Evolutionary conservation across 2,888 invertebrate genomes (phyloP).

Genomic region (Entomobrya proxima): DNA sequence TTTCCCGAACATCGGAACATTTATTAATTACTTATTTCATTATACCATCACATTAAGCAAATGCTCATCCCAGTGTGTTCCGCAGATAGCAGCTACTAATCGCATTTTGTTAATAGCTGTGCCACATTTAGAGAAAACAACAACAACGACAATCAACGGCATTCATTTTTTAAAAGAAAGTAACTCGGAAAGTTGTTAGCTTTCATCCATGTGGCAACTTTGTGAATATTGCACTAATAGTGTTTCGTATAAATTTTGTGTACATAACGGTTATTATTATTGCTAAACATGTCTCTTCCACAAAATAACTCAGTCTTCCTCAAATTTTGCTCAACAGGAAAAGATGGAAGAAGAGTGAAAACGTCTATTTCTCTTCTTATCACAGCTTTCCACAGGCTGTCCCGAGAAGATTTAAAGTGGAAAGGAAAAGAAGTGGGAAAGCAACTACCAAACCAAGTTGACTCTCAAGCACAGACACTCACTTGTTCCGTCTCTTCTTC

Average conservation of each 20-base stretch:
- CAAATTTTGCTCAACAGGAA: background rate
- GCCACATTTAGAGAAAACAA: no score
- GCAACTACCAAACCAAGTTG: background rate
- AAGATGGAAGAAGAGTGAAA: background rate
- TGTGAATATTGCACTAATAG: background rate
- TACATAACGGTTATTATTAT: background rate
- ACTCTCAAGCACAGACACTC: conserved; percentile 44
- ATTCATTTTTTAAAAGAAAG: background rate
- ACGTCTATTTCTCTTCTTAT: conserved; percentile 43
- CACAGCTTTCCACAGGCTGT: conserved; percentile 60
- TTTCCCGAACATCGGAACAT: no score
- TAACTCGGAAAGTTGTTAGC: background rate
- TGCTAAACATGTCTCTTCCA: background rate
- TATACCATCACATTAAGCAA: no score
- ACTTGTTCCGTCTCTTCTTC: conserved; percentile 17
- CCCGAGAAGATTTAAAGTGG: conserved; percentile 61
- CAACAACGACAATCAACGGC: no score
- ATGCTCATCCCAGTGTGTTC: no score
- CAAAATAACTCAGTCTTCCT: background rate
- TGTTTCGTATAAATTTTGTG: background rate
- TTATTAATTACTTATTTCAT: no score
- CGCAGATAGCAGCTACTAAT: no score
- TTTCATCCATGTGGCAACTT: background rate
- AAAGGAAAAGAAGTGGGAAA: conserved; percentile 7
- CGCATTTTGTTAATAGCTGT: no score